A percentile compares a stretch with the other conserved stretches of the same genome.
Conservation (phyloP, 1,140 invertebrate species). For the Dinoponera quadriceps region DNA sequence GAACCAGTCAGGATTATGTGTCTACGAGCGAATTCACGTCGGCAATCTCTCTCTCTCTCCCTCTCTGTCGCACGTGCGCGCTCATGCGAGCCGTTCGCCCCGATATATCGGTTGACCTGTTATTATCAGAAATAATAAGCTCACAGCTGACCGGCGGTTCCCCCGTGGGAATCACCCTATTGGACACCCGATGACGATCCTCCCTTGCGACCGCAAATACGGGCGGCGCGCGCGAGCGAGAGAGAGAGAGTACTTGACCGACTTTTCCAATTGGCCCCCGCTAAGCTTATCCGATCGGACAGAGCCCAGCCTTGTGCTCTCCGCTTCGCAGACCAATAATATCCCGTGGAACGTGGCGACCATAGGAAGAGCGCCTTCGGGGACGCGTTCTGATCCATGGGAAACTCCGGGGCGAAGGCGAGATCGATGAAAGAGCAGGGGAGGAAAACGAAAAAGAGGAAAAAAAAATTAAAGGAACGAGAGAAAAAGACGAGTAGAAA, state of each 20-base stretch:
- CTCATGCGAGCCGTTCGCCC: conserved; percentile 26
- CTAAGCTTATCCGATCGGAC: conserved; percentile 66
- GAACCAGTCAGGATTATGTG: conserved; percentile 46
- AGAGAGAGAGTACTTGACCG: conserved; percentile 69
- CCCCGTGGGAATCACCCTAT: conserved; percentile 54
- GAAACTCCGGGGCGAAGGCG: conserved; percentile 12
- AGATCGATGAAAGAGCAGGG: conserved; percentile 27
- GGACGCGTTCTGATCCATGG: conserved; percentile 23
- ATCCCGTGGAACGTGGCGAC: conserved; percentile 27
- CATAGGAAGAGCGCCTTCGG: conserved; percentile 19
- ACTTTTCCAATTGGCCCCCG: conserved; percentile 67
- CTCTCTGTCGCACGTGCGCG: neutral
- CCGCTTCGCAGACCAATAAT: conserved; percentile 34
- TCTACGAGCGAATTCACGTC: conserved; percentile 46
- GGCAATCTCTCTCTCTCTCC: conserved; percentile 8
- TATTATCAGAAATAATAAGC: conserved; percentile 71
- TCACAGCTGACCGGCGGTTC: conserved; percentile 27
- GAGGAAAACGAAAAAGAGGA: too few species aligned
- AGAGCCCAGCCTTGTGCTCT: conserved; percentile 34
- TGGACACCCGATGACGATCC: conserved; percentile 47
- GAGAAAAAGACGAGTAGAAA: neutral
- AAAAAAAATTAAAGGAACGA: too few species aligned
- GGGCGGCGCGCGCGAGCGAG: conserved; percentile 12
- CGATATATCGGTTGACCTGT: conserved; percentile 59
- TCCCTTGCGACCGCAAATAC: conserved; percentile 62